Evolutionary conservation across 2,888 invertebrate genomes (phyloP).

Genomic region (Thumatha senex): DNA sequence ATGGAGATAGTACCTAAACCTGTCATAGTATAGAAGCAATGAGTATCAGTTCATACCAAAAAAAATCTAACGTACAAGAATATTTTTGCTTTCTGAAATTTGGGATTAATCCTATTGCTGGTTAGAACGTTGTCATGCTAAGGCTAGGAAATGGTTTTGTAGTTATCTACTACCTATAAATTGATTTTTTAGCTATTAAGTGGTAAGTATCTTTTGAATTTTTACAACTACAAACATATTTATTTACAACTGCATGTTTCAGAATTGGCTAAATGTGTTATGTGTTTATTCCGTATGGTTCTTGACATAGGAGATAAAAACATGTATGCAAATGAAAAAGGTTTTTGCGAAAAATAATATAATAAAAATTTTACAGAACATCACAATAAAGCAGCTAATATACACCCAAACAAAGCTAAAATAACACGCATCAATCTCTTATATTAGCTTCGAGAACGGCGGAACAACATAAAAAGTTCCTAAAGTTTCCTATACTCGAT

Average conservation of each 20-base stretch:
- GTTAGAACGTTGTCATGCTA: too few relatives aligned
- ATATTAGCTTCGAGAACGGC: constrained; percentile 70
- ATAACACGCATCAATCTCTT: constrained; percentile 76
- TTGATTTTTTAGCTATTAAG: too few relatives aligned
- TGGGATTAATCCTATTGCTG: too few relatives aligned
- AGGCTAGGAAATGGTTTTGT: too few relatives aligned
- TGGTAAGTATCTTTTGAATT: too few relatives aligned
- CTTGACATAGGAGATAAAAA: not conserved
- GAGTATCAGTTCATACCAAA: not conserved
- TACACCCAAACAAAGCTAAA: constrained; percentile 55
- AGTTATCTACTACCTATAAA: too few relatives aligned
- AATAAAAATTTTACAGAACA: constrained; percentile 32
- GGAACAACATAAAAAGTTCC: constrained; percentile 80
- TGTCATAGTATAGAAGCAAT: not conserved
- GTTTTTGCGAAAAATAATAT: constrained; percentile 25
- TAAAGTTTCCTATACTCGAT: constrained; percentile 74
- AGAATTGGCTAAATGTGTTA: too few relatives aligned
- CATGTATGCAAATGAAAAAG: constrained; percentile 15
- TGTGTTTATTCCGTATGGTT: too few relatives aligned
- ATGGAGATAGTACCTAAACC: not conserved
- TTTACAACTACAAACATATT: too few relatives aligned
- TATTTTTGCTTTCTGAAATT: too few relatives aligned
- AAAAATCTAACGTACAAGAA: too few relatives aligned
- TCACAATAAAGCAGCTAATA: constrained; percentile 44
- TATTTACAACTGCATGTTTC: too few relatives aligned